Base-by-base conservation (phyloP, 2,888 invertebrate genomes). In the Syrphus vitripennis region DNA sequence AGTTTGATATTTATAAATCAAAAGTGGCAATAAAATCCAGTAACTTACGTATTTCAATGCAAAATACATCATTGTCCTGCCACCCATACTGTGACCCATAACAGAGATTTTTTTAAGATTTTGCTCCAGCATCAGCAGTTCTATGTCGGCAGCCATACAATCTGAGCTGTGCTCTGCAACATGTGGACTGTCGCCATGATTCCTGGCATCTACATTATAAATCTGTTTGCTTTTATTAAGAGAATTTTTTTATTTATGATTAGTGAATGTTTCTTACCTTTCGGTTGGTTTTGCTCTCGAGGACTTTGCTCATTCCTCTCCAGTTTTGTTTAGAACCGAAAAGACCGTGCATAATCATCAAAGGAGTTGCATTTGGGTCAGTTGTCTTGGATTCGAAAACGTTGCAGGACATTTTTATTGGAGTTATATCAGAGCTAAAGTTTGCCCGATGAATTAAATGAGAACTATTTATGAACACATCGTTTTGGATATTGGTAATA, bases 51-150 rank as follows among this genome's bases (percentile, higher is more conserved):
- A 94, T 91, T 94, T 94, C 63, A 98, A 93, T 48, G 98, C 96
- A 72, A 97, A 93, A 72, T 95, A 94, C 98, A 98, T 98, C 89
- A 96, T 96, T 7, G 97, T 94, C 84, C 97, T 95, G n/a, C 98
- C 99, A 21, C 98, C 98, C 98, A 99, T 98, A 88, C 98, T 98
- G 92, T 99, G 98, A 0, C 98, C 98, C 89, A 99, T 92, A 19
- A 97, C 90, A 4, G 95, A 93, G 1, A 95, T 94, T 91, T 95
- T 95, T 0, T 94, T 90, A 57, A 97, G 93, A 19, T 94, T 93
- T 55, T 95, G 91, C 87, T 95, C 94, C 88, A 94, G 93, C 82
- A 97, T 92, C 48, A 97, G 93, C 50, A 94, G 93, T 10, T 94
- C 91, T 4, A 98, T 90, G 92, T 99, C 99, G 71, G 93, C 93